These are phyloP conservation scores for human DNA, from an alignment of 2,113 vertebrate genomes.

Conservation along the genomic window GRCh38 chr9:77401001-77401500, in stretches of 20 bases:
- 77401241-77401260: neutral
- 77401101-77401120: neutral
- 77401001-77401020: neutral
- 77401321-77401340: neutral
- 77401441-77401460: neutral
- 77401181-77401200: neutral
- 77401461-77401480: neutral
- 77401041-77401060: conserved; percentile 20
- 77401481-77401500: neutral
- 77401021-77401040: neutral
- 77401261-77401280: neutral
- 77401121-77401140: neutral
- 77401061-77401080: neutral
- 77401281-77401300: neutral
- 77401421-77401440: neutral
- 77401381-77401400: neutral
- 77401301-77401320: neutral
- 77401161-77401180: neutral
- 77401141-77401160: neutral
- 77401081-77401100: conserved; percentile 12
- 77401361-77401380: neutral
- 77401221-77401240: neutral
- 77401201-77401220: conserved; percentile 37
- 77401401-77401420: neutral
- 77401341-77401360: neutral